Evolutionary conservation across 2,888 invertebrate species (phyloP), one percentile per base, ranked within the genome.

Genomic region (Lycia hirtaria): DNA sequence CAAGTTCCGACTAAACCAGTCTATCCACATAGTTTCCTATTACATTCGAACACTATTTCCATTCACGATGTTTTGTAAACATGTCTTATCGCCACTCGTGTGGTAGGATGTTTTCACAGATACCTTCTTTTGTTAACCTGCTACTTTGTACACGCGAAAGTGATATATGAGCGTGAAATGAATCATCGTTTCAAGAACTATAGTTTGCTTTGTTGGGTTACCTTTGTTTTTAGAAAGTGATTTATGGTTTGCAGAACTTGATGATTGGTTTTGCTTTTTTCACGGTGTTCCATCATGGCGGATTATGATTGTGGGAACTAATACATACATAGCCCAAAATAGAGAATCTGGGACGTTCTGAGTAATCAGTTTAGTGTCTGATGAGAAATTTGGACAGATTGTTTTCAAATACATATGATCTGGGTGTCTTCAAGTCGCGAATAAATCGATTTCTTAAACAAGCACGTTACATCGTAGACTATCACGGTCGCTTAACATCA

Each of bases 61-160:
- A 37, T 43, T 43, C 40, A 26, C 26, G 17, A 35, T 49, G 48
- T 55, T 55, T 55, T 47, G 43, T 43, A 55, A 55, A 55, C 55
- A 55, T 12, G 4, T 26, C 24, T 30, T 55, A 43, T 49, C 49
- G 43, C 44, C 30, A 26, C 45, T 32, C 22, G 20, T 4, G 7
- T 24, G 37, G 30, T 20, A 48, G 55, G 55, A 55, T 56, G 43
- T 56, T 43, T 56, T 45, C 30, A 7, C 20, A 28, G 26, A 44
- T 47, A 35, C 26, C 26, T 51, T 56, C 56, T 47, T 51, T 51
- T 56, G 56, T 51, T 43, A 40, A 47, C 51, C 41, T 47, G 51
- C 51, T 45, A 44, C 37, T 30, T 47, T 44, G 24, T 49, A 40
- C 44, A 43, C 49, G 50, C 56, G 56, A 56, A 56, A 56, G 56